Base-by-base conservation (phyloP, 2,797 vertebrate genomes). In the Acanthopagrus latus region DNA sequence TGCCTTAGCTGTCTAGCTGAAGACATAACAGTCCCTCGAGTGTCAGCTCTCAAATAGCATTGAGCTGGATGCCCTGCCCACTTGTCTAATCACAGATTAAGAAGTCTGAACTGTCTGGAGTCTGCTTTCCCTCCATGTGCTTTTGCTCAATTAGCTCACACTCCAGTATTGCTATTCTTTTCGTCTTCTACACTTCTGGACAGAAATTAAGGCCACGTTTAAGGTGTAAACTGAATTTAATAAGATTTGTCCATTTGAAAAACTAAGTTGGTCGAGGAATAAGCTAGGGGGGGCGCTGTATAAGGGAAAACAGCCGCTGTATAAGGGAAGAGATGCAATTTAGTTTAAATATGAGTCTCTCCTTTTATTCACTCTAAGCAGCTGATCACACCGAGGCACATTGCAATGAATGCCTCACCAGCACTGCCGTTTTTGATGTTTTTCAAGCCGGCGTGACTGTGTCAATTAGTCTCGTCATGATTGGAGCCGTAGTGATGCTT, bases 71-170 rank as follows among this genome's bases (percentile, higher is more conserved):
- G 71, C 55, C 71, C 64, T 66, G 64, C 71, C 78, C 72, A 79
- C 72, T 83, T 58, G 56, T 86, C 81, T 90, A 89, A 93, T 91
- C 90, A 82, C 73, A 87, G 88, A 92, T 92, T 88, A 92, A 89
- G 51, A 20, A 56, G 80, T 71, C 82, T 82, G 66, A 84, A 86
- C 83, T 82, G 80, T 88, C 80, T 88, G 81, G 46, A 81, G 68
- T 54, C 79, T 62, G 50, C n/a, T 63, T 78, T 74, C 21, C 65
- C 70, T 71, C 20, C 7, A 13, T 62, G 74, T 50, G 17, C 13
- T 20, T 76, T 74, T 63, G 17, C 29, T 74, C 71, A 55, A n/a
- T 81, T 80, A 64, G 59, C 55, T 60, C 46, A 44, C 41, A 48
- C 10, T 69, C 21, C 23, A 55, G 1, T 21, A 64, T 14, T 69